phyloP scores from a whole-genome alignment of 2,888 invertebrate species.

The Monopis laevigella region DNA sequence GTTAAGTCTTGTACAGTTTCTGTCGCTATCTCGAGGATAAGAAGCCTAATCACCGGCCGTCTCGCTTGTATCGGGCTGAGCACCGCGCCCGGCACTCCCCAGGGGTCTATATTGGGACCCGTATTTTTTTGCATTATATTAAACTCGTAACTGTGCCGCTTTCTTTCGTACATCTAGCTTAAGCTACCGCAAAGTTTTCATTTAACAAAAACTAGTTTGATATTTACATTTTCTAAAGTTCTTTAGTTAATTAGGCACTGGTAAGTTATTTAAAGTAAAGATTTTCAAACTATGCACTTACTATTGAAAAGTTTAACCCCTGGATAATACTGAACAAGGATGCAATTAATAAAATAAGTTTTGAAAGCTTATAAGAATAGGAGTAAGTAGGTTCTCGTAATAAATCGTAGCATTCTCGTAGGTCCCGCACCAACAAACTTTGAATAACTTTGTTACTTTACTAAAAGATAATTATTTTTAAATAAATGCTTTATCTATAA shows the following conservation, averaged over 20 bases:
- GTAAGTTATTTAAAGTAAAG: neutral
- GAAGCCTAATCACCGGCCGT: slow-evolving; percentile 67
- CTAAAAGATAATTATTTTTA: neutral
- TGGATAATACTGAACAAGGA: slow-evolving; percentile 15
- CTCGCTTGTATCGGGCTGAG: slow-evolving; percentile 62
- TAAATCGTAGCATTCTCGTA: slow-evolving; percentile 41
- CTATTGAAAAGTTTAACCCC: neutral
- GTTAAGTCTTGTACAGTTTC: slow-evolving; percentile 68
- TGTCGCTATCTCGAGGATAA: slow-evolving; percentile 66
- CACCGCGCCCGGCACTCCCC: slow-evolving; percentile 55
- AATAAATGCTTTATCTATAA: neutral
- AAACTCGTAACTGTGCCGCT: slow-evolving; percentile 62
- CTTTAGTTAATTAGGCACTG: neutral
- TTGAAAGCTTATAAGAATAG: slow-evolving; percentile 51
- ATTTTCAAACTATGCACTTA: neutral
- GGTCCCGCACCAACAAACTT: slow-evolving; percentile 59
- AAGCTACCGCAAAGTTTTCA: slow-evolving; percentile 40
- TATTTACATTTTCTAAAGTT: neutral
- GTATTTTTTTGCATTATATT: slow-evolving; percentile 65
- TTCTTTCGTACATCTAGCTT: slow-evolving; percentile 44
- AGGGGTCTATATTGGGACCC: slow-evolving; percentile 63
- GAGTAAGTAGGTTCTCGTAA: too few species aligned
- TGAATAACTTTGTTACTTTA: slow-evolving; percentile 34
- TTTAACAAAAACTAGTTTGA: slow-evolving; percentile 14
- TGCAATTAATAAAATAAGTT: slow-evolving; percentile 57